Evolutionary conservation across 2,797 vertebrate genomes (phyloP).

Genomic region (Graptemys geographica): DNA sequence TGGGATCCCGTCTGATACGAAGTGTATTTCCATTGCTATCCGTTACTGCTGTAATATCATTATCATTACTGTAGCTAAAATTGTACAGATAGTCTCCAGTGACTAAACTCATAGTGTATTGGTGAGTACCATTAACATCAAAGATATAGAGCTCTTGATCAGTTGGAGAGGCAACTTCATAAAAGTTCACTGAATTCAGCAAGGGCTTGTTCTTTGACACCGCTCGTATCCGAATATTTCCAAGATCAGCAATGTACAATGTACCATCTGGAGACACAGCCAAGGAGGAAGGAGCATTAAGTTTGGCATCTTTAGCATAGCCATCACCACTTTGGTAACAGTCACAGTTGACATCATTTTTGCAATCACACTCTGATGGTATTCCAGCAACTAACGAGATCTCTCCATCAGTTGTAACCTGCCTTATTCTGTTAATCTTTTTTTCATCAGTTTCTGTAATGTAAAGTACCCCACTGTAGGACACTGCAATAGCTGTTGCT

Average conservation of each 20-base stretch:
- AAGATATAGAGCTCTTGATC: slow-evolving; percentile 98
- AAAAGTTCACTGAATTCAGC: slow-evolving; percentile 86
- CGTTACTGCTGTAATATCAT: slow-evolving; percentile 92
- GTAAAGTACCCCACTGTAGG: slow-evolving; percentile 94
- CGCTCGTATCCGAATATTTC: slow-evolving; percentile 96
- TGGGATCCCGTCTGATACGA: slow-evolving; percentile 92
- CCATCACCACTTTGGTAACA: slow-evolving; percentile 97
- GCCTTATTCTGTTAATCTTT: slow-evolving; percentile 94
- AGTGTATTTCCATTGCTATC: slow-evolving; percentile 97
- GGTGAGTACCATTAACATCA: slow-evolving; percentile 95
- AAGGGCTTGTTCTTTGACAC: slow-evolving; percentile 90
- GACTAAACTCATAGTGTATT: slow-evolving; percentile 93
- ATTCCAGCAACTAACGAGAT: slow-evolving; percentile 94
- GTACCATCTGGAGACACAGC: slow-evolving; percentile 95
- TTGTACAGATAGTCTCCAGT: slow-evolving; percentile 95
- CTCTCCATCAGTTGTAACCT: slow-evolving; percentile 95
- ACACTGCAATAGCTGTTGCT: slow-evolving; percentile 92
- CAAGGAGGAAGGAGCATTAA: slow-evolving; percentile 94
- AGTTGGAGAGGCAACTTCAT: slow-evolving; percentile 94
- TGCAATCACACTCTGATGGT: slow-evolving; percentile 96
- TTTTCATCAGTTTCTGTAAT: slow-evolving; percentile 96
- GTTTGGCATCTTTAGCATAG: slow-evolving; percentile 96
- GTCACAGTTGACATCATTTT: slow-evolving; percentile 98
- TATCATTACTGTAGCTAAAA: slow-evolving; percentile 97
- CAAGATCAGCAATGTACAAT: slow-evolving; percentile 94